These are phyloP conservation scores for Epicampocera succincta DNA, from an alignment of 2,888 invertebrate genomes.

Conservation along the genomic window DNA sequence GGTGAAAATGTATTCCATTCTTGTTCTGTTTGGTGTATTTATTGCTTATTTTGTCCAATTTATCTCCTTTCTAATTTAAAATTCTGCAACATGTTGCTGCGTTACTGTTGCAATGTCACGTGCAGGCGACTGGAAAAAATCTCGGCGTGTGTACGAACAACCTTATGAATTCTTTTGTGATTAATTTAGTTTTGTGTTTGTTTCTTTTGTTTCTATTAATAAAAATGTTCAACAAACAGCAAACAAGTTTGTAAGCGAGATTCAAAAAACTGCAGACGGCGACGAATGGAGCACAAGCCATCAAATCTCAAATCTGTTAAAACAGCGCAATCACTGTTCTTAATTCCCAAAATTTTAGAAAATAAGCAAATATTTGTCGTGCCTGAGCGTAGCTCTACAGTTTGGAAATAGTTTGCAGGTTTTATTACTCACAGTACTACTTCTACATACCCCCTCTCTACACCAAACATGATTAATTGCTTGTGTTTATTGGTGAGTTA, in stretches of 20 bases:
- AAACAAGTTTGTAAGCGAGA: too few relatives aligned
- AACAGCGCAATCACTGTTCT: too few relatives aligned
- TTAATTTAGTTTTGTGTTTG: conserved; percentile 58
- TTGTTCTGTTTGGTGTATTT: conserved; percentile 58
- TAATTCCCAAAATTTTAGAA: too few relatives aligned
- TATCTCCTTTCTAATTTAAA: conserved; percentile 28
- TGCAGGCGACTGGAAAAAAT: conserved; percentile 35
- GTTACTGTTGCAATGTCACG: conserved; percentile 65
- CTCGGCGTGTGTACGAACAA: conserved; percentile 46
- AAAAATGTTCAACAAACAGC: too few relatives aligned
- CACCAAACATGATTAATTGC: conserved; percentile 57
- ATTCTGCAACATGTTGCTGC: conserved; percentile 63
- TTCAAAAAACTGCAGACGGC: too few relatives aligned
- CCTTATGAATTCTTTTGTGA: conserved; percentile 67
- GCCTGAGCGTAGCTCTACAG: too few relatives aligned
- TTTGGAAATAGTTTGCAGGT: neutral
- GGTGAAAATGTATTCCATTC: conserved; percentile 43
- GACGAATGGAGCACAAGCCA: too few relatives aligned
- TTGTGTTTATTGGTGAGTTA: conserved; percentile 61
- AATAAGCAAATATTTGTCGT: too few relatives aligned
- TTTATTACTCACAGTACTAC: conserved; percentile 15
- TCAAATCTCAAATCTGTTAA: too few relatives aligned
- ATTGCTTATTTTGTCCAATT: conserved; percentile 64
- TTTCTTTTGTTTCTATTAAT: neutral
- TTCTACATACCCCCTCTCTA: neutral